Evolutionary conservation across 2,888 invertebrate species (phyloP).

Genomic region (Magallana nippona): DNA sequence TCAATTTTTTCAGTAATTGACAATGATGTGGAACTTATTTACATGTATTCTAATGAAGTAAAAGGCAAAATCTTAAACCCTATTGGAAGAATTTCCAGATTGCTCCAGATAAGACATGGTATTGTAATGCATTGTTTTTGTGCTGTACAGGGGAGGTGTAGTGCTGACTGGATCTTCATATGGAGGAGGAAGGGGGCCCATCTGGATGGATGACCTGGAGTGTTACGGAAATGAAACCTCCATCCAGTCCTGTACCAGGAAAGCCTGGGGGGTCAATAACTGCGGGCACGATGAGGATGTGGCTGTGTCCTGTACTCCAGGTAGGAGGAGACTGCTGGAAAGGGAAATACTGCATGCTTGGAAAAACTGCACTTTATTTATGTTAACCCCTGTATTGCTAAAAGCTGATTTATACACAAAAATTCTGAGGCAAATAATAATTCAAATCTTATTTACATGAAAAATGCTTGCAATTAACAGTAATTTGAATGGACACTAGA

Average conservation of each 20-base stretch:
- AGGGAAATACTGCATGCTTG: not conserved
- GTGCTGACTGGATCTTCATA: constrained; percentile 51
- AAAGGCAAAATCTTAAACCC: not conserved
- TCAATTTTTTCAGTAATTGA: no score
- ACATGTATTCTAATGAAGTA: no score
- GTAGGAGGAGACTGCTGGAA: constrained; percentile 39
- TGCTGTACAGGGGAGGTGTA: constrained; percentile 54
- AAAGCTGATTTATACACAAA: no score
- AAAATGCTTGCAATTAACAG: not conserved
- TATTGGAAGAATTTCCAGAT: not conserved
- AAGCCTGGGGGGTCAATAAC: constrained; percentile 63
- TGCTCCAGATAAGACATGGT: no score
- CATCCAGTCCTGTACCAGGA: constrained; percentile 56
- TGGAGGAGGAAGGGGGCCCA: constrained; percentile 59
- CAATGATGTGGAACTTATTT: no score
- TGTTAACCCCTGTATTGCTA: no score
- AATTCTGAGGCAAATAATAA: no score
- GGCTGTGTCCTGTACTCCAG: constrained; percentile 57
- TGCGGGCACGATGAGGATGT: constrained; percentile 67
- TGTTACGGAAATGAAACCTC: constrained; percentile 59
- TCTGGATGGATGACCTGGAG: constrained; percentile 65
- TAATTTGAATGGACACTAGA: not conserved
- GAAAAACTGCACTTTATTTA: no score
- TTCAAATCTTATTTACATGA: not conserved
- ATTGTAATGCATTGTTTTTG: not conserved